Percentiles rank a stretch among this genome's conserved stretches.
Evolutionary conservation across 1,140 invertebrate species (phyloP).

Genomic region (Scaptomyza pallida): DNA sequence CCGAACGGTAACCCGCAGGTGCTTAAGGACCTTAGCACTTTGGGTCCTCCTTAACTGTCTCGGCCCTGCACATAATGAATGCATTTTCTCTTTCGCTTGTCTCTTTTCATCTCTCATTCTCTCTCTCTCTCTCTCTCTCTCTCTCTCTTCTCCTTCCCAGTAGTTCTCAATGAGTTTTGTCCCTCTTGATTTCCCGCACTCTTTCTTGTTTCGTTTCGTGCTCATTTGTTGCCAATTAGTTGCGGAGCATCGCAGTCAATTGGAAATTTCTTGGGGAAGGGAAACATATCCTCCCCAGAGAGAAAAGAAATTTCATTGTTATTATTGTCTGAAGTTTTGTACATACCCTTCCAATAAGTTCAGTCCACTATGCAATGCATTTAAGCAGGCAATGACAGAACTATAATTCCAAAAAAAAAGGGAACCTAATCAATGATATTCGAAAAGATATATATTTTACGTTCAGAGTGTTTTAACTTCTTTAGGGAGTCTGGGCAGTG

Average conservation of each 20-base stretch:
- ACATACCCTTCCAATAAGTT: neutral
- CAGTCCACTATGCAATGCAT: neutral
- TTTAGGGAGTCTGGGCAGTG: constrained; percentile 22
- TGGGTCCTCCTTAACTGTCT: constrained; percentile 28
- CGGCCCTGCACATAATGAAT: constrained; percentile 29
- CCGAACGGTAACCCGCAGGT: constrained; percentile 18
- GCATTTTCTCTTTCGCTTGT: constrained; percentile 24
- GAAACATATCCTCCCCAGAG: constrained; percentile 18
- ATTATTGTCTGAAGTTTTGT: constrained; percentile 8
- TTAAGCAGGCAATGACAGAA: too few species aligned
- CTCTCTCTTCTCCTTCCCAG: neutral
- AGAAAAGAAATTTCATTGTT: constrained; percentile 9
- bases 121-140: neutral
- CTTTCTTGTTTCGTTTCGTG: constrained; percentile 52
- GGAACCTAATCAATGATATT: too few species aligned
- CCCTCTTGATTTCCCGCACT: neutral
- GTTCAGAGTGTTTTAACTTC: neutral
- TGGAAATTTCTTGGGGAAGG: constrained; percentile 68
- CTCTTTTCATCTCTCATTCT: neutral
- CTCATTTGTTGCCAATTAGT: constrained; percentile 82
- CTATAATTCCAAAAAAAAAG: too few species aligned
- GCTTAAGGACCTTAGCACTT: constrained; percentile 48
- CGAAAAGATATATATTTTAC: neutral
- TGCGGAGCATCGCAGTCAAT: constrained; percentile 78
- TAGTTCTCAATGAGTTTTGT: neutral